A percentile compares a stretch with the other conserved stretches of the same genome.
Evolutionary conservation across 2,113 vertebrate genomes (phyloP).

Genomic region (Phycodurus eques): DNA sequence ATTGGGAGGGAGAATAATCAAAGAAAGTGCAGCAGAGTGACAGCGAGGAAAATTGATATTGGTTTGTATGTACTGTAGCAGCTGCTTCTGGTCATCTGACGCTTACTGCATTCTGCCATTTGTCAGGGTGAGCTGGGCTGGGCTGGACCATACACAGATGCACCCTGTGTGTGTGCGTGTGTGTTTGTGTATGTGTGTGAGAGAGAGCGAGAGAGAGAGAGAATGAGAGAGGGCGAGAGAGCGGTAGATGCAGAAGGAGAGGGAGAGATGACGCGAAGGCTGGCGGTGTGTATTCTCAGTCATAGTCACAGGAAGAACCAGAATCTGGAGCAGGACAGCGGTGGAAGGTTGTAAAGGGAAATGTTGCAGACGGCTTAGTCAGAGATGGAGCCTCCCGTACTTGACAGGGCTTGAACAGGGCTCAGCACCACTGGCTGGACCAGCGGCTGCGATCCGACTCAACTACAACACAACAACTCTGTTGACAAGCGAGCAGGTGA

Average conservation of each 20-base stretch:
- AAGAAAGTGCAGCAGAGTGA: slow-evolving; percentile 39
- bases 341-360: slow-evolving; percentile 19
- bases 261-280: slow-evolving; percentile 75
- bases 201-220: slow-evolving; percentile 21
- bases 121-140: slow-evolving; percentile 62
- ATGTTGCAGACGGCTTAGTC: background rate
- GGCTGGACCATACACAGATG: slow-evolving; percentile 86
- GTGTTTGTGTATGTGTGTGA: slow-evolving; percentile 72
- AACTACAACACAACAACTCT: background rate
- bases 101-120: slow-evolving; percentile 81
- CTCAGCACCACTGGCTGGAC: slow-evolving; percentile 53
- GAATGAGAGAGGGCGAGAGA: slow-evolving; percentile 41
- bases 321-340: slow-evolving; percentile 39
- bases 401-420: slow-evolving; percentile 18
- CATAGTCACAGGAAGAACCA: slow-evolving; percentile 45
- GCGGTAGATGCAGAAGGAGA: slow-evolving; percentile 21
- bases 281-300: slow-evolving; percentile 82
- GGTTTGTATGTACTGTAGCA: slow-evolving; percentile 36
- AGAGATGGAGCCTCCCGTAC: slow-evolving; percentile 34
- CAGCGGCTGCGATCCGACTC: slow-evolving; percentile 32
- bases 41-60: slow-evolving; percentile 31
- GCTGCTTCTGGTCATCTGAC: slow-evolving; percentile 90
- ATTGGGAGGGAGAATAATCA: slow-evolving; percentile 22
- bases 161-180: slow-evolving; percentile 80
- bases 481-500: slow-evolving; percentile 4